Evolutionary conservation across 23 tunicate species (phyloP).

Genomic region (Aplidium turbinatum): DNA sequence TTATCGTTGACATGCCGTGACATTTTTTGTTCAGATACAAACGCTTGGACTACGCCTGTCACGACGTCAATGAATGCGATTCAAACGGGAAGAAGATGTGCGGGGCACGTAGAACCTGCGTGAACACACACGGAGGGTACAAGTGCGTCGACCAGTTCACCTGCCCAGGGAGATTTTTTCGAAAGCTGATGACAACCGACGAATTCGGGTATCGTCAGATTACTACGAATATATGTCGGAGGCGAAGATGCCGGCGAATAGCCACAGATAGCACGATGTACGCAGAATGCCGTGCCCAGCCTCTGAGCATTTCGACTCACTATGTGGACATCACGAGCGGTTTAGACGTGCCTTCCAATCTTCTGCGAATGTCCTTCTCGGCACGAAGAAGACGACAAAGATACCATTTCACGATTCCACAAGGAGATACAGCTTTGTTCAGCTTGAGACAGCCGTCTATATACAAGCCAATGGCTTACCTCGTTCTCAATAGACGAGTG

Average conservation of each 20-base stretch:
- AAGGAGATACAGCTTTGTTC: slow-evolving; percentile 59
- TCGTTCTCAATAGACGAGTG: slow-evolving; percentile 34
- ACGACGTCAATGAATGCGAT: slow-evolving; percentile 92
- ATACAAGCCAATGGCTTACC: slow-evolving; percentile 60
- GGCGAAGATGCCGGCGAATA: slow-evolving; percentile 54
- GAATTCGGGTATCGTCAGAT: slow-evolving; percentile 86
- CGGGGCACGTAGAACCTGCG: slow-evolving; percentile 50
- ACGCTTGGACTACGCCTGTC: slow-evolving; percentile 63
- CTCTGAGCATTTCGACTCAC: slow-evolving; percentile 74
- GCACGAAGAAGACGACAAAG: slow-evolving; percentile 73
- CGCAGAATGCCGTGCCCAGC: slow-evolving; percentile 47
- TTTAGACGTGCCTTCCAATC: slow-evolving; percentile 30
- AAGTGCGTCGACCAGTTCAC: slow-evolving; percentile 46
- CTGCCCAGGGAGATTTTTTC: slow-evolving; percentile 66
- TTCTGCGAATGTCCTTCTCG: slow-evolving; percentile 58
- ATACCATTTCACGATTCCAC: slow-evolving; percentile 64
- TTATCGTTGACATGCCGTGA: no score
- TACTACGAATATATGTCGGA: slow-evolving; percentile 80
- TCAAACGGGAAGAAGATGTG: slow-evolving; percentile 20
- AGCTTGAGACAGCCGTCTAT: slow-evolving; percentile 63
- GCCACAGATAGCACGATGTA: slow-evolving; percentile 3
- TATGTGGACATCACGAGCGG: slow-evolving; percentile 71
- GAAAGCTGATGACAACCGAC: slow-evolving; percentile 81
- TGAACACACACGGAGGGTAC: slow-evolving; percentile 77
- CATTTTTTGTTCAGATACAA: slow-evolving; percentile 54